Evolutionary conservation across 2,797 vertebrate species (phyloP).

Genomic region (Tauraco hartlaubi): DNA sequence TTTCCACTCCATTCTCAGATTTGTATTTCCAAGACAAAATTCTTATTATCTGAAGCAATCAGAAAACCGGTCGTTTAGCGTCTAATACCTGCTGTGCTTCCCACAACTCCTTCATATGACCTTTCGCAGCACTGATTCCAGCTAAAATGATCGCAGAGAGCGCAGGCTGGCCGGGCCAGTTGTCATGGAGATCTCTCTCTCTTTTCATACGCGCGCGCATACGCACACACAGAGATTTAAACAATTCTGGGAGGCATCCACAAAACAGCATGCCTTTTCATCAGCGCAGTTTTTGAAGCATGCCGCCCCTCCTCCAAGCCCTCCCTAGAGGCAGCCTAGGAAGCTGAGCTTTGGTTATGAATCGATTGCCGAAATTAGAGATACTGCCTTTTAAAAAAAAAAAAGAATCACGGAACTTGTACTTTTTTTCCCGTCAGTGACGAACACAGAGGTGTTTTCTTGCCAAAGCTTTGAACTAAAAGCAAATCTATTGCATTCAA

Average conservation of each 20-base stretch:
- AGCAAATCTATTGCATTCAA: neutral
- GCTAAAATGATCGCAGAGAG: constrained; percentile 82
- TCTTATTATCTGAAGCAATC: constrained; percentile 71
- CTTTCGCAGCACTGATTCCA: constrained; percentile 79
- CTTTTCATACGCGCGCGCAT: constrained; percentile 19
- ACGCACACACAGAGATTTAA: constrained; percentile 13
- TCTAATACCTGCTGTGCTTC: constrained; percentile 86
- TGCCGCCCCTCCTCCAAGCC: constrained; percentile 77
- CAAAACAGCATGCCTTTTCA: constrained; percentile 78
- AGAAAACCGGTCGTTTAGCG: constrained; percentile 67
- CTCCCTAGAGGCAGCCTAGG: constrained; percentile 62
- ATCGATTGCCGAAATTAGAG: constrained; percentile 30
- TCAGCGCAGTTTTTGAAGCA: constrained; percentile 64
- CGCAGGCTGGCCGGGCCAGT: constrained; percentile 87
- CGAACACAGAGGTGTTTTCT: neutral
- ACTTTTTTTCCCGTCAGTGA: neutral
- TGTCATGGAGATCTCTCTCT: constrained; percentile 83
- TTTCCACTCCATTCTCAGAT: constrained; percentile 86
- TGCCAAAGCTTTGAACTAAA: neutral
- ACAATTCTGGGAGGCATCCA: constrained; percentile 76
- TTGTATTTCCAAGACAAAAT: constrained; percentile 81
- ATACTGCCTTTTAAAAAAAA: neutral
- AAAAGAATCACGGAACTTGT: neutral
- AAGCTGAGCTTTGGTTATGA: constrained; percentile 34
- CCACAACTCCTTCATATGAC: constrained; percentile 87